A percentile compares a stretch with the other conserved stretches of the same genome.
Conservation (phyloP, 1,140 invertebrate species). For the Cyclina sinensis region DNA sequence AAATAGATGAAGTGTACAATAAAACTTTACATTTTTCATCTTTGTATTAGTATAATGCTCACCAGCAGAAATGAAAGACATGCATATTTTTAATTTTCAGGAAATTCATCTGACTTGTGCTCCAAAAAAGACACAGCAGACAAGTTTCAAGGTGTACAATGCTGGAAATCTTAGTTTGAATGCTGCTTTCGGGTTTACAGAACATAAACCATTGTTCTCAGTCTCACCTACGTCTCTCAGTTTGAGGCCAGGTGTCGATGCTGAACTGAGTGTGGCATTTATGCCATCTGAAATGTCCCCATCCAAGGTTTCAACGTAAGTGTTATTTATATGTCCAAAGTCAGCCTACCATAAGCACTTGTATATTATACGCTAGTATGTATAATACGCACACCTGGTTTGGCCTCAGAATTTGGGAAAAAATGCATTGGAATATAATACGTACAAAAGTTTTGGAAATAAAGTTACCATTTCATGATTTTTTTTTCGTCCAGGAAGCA, state of each 20-base stretch:
- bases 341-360: too few species aligned
- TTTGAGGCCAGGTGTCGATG: conserved; percentile 36
- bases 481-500: too few species aligned
- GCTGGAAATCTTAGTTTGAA: conserved; percentile 53
- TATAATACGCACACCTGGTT: too few species aligned
- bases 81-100: conserved; percentile 17
- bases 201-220: conserved; percentile 35
- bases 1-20: too few species aligned
- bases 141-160: conserved; percentile 42
- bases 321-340: neutral
- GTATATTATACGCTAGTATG: too few species aligned
- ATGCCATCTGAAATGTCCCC: conserved; percentile 20
- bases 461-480: too few species aligned
- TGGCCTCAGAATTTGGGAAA: too few species aligned
- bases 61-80: too few species aligned
- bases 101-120: conserved; percentile 10
- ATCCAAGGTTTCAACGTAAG: neutral
- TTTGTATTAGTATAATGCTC: too few species aligned
- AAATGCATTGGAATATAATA: too few species aligned
- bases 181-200: conserved; percentile 37
- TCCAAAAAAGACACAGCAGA: conserved; percentile 9
- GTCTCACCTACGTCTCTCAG: conserved; percentile 28
- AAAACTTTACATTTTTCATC: too few species aligned
- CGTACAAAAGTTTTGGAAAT: too few species aligned
- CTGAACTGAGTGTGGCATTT: conserved; percentile 37